These are phyloP conservation scores for Triplophysa tibetana DNA, from an alignment of 2,113 vertebrate genomes.

Conservation along the genomic window DNA sequence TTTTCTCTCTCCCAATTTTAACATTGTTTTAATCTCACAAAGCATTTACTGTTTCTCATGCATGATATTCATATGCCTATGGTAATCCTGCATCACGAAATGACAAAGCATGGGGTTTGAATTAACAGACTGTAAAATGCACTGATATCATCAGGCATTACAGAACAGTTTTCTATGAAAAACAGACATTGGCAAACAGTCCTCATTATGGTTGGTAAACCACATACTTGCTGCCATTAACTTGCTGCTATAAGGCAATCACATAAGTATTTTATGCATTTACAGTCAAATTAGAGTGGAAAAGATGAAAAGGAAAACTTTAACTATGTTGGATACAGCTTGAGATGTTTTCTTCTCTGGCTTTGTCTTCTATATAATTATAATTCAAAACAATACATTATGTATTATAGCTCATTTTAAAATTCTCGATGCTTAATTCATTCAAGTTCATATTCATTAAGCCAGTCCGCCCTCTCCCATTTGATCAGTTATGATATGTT, in stretches of 20 bases:
- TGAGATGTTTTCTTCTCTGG: not conserved
- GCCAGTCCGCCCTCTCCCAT: not conserved
- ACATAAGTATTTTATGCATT: slow-evolving; percentile 1
- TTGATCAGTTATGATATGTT: not conserved
- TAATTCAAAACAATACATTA: slow-evolving; percentile 1
- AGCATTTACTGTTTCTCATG: slow-evolving; percentile 35
- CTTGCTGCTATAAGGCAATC: slow-evolving; percentile 3
- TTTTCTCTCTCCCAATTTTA: not conserved
- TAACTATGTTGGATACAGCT: not conserved
- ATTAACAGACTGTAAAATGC: slow-evolving; percentile 43
- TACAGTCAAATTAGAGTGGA: slow-evolving; percentile 6
- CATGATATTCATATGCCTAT: slow-evolving; percentile 38
- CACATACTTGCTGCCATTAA: slow-evolving; percentile 10
- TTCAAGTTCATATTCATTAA: not conserved
- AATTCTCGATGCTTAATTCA: slow-evolving; percentile 20
- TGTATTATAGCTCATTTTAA: slow-evolving; percentile 7
- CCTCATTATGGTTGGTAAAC: slow-evolving; percentile 15
- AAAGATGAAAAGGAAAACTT: not conserved
- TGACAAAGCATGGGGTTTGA: slow-evolving; percentile 37
- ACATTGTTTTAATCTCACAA: not conserved
- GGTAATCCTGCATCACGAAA: slow-evolving; percentile 14
- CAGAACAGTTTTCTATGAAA: slow-evolving; percentile 26
- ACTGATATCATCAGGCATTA: slow-evolving; percentile 37
- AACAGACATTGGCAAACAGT: slow-evolving; percentile 21
- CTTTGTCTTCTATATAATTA: not conserved